These are phyloP conservation scores for Rutilus rutilus DNA, from an alignment of 2,113 vertebrate genomes.

Conservation along the genomic window DNA sequence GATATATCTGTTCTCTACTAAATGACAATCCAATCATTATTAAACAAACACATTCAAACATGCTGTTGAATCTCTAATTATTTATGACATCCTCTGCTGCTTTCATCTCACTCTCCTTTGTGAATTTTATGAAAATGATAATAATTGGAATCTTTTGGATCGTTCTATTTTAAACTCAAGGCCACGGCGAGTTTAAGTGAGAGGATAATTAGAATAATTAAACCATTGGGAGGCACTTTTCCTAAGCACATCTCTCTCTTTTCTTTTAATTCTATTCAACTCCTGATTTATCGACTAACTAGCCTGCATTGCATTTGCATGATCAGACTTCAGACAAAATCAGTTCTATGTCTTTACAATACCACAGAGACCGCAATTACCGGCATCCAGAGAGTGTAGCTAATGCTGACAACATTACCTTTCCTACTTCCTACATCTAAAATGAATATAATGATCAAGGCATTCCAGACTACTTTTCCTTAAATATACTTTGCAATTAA, in stretches of 20 bases:
- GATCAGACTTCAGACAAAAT: slow-evolving; percentile 48
- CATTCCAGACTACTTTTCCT: slow-evolving; percentile 18
- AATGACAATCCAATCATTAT: slow-evolving; percentile 22
- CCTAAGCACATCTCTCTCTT: slow-evolving; percentile 60
- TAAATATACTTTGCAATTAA: neutral
- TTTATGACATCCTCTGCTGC: slow-evolving; percentile 23
- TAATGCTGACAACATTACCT: slow-evolving; percentile 19
- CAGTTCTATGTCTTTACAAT: slow-evolving; percentile 40
- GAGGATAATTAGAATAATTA: slow-evolving; percentile 80
- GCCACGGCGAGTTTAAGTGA: slow-evolving; percentile 66
- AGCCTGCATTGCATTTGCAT: slow-evolving; percentile 44
- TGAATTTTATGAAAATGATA: slow-evolving; percentile 48
- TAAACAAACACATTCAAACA: slow-evolving; percentile 27
- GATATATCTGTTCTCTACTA: neutral
- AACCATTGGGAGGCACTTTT: slow-evolving; percentile 72
- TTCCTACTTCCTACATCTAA: slow-evolving; percentile 9
- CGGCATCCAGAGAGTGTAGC: neutral
- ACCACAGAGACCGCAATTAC: slow-evolving; percentile 28
- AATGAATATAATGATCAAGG: neutral
- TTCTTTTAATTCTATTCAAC: slow-evolving; percentile 54
- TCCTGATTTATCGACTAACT: slow-evolving; percentile 40
- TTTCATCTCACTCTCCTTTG: slow-evolving; percentile 46
- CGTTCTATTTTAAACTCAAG: slow-evolving; percentile 50
- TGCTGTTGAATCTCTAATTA: slow-evolving; percentile 9
- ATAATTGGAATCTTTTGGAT: slow-evolving; percentile 50